phyloP scores from a whole-genome alignment of 2,797 vertebrate genomes.

The Picus viridis region DNA sequence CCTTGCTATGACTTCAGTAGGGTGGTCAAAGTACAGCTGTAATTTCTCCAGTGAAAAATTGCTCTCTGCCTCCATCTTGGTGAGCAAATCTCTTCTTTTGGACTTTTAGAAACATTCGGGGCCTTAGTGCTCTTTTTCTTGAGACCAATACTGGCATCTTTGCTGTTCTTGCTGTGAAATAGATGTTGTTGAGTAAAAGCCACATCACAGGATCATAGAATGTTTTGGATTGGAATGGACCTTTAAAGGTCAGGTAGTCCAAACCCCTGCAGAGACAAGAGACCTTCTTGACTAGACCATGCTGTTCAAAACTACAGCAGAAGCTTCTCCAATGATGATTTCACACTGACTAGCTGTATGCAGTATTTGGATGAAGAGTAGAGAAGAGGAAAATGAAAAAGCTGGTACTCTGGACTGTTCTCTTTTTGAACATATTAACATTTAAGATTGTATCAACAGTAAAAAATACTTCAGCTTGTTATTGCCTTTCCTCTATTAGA shows the following conservation, averaged over 20 bases:
- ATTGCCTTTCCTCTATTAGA: not conserved
- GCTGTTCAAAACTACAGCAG: not conserved
- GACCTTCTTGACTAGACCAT: too few relatives aligned
- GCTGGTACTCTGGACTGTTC: accelerated
- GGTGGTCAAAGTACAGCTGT: not conserved
- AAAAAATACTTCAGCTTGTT: not conserved
- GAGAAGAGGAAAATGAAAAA: not conserved
- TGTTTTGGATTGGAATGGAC: too few relatives aligned
- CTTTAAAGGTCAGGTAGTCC: too few relatives aligned
- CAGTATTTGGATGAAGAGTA: not conserved
- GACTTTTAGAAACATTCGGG: not conserved
- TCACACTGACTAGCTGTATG: not conserved
- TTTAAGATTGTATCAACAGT: not conserved
- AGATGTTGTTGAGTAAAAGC: not conserved
- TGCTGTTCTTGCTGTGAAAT: not conserved
- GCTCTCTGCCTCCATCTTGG: not conserved
- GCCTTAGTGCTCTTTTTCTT: not conserved
- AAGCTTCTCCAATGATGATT: not conserved
- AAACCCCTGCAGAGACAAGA: too few relatives aligned
- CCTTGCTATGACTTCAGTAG: slow-evolving; percentile 30
- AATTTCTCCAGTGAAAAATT: slow-evolving; percentile 20
- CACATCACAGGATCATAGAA: not conserved
- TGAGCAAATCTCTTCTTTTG: not conserved
- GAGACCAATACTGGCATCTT: not conserved
- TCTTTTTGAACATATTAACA: not conserved